Percentiles rank a stretch among this genome's conserved stretches.
Evolutionary conservation across 64 coral and sea anemone species (phyloP).

Genomic region (Exaiptasia diaphana): DNA sequence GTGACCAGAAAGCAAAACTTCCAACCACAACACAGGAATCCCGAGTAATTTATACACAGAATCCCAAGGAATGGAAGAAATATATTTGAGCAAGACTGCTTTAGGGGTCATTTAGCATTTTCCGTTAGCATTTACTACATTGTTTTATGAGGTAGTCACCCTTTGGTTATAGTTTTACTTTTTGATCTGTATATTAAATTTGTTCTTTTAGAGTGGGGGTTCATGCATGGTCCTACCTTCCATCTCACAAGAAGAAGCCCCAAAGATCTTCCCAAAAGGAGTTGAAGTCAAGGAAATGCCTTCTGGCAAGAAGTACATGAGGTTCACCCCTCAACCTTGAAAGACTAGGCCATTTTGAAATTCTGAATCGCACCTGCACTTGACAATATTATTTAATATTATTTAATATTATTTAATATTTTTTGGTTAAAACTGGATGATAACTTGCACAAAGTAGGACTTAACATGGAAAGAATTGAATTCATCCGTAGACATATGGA

Average conservation of each 20-base stretch:
- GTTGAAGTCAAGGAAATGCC: conserved; percentile 16
- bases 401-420: too few species aligned
- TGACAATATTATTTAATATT: too few species aligned
- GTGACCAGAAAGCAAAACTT: neutral
- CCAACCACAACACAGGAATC: neutral
- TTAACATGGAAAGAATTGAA: too few species aligned
- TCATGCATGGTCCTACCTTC: conserved; percentile 85
- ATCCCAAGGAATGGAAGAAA: too few species aligned
- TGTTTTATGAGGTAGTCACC: neutral
- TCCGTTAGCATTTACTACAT: neutral
- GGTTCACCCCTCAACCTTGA: conserved; percentile 64
- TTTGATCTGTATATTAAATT: too few species aligned
- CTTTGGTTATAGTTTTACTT: neutral
- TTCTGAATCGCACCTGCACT: neutral
- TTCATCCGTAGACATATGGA: too few species aligned
- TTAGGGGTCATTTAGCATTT: too few species aligned
- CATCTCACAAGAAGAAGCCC: conserved; percentile 26
- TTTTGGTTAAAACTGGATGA: too few species aligned
- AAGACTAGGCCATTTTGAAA: neutral
- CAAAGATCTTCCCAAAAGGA: conserved; percentile 52
- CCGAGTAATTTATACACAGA: neutral
- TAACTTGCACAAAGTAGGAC: too few species aligned
- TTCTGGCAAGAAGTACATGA: conserved; percentile 84
- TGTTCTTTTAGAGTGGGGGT: conserved; percentile 46
- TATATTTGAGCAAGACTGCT: too few species aligned